Evolutionary conservation across 1,140 invertebrate species (phyloP).

Genomic region (Achroia grisella): DNA sequence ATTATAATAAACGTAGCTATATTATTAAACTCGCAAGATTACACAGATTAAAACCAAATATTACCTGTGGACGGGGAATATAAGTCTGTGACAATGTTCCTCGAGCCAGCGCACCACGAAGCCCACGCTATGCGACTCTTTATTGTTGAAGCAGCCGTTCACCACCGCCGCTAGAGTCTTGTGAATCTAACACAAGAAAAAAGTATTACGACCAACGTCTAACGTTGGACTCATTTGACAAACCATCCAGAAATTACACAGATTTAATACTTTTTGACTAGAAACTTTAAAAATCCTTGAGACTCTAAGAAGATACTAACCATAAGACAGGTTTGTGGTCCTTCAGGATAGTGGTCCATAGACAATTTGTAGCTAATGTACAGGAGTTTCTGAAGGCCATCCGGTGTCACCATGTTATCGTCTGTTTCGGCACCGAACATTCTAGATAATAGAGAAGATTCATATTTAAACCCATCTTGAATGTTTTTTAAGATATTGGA

Average conservation of each 20-base stretch:
- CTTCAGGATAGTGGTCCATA: slow-evolving; percentile 82
- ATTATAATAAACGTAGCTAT: too few relatives aligned
- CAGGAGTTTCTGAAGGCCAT: slow-evolving; percentile 77
- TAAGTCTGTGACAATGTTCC: slow-evolving; percentile 82
- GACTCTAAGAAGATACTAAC: slow-evolving; percentile 22
- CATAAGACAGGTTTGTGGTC: slow-evolving; percentile 75
- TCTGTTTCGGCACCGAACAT: slow-evolving; percentile 73
- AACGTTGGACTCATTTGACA: too few relatives aligned
- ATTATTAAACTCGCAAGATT: too few relatives aligned
- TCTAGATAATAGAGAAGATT: slow-evolving; percentile 22
- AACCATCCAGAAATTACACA: too few relatives aligned
- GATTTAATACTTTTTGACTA: too few relatives aligned
- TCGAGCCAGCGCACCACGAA: slow-evolving; percentile 87
- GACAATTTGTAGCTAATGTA: slow-evolving; percentile 83
- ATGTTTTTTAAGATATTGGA: too few relatives aligned
- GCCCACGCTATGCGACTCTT: slow-evolving; percentile 80
- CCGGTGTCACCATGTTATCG: slow-evolving; percentile 73
- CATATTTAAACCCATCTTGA: too few relatives aligned
- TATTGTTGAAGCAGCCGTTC: slow-evolving; percentile 86
- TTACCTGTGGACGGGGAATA: slow-evolving; percentile 84
- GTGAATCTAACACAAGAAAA: slow-evolving; percentile 67
- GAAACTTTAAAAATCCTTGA: too few relatives aligned
- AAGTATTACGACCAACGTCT: too few relatives aligned
- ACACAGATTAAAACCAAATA: too few relatives aligned
- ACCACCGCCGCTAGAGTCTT: slow-evolving; percentile 81